A percentile compares a stretch with the other conserved stretches of the same genome.
Conservation (phyloP, 2,797 vertebrate genomes). For the Tympanoctomys barrerae region DNA sequence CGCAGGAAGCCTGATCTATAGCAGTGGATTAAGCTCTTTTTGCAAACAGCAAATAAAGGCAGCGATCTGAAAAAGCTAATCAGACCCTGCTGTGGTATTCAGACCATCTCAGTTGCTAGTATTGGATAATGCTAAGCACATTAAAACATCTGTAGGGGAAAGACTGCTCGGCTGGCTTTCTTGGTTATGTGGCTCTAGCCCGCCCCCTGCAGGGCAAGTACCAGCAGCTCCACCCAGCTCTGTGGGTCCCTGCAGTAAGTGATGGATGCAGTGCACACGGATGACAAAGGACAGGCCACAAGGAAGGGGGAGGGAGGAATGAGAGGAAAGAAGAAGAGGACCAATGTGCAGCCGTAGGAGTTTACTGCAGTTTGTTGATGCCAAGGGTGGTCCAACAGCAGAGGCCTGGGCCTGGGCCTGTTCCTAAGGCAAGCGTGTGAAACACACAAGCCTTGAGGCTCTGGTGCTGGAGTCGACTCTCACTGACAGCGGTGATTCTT, state of each 20-base stretch:
- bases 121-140: conserved; percentile 89
- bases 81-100: conserved; percentile 91
- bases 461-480: not conserved
- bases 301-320: not conserved
- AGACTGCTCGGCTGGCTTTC: conserved; percentile 76
- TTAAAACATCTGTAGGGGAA: conserved; percentile 89
- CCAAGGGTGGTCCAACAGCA: not conserved
- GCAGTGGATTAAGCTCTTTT: conserved; percentile 90
- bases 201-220: not conserved
- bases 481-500: not conserved
- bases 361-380: not conserved
- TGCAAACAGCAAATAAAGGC: conserved; percentile 90
- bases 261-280: not conserved
- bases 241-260: not conserved
- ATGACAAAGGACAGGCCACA: not conserved
- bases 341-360: not conserved
- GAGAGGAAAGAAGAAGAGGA: not conserved
- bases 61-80: conserved; percentile 91
- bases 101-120: conserved; percentile 85
- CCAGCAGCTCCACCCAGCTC: conserved; percentile 50
- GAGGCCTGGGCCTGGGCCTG: not conserved
- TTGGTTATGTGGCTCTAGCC: conserved; percentile 52
- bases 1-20: conserved; percentile 87
- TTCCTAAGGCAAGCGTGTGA: not conserved
- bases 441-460: not conserved